Evolutionary conservation across 2,113 vertebrate genomes (phyloP).

Genomic region (Psittacara wagleri): DNA sequence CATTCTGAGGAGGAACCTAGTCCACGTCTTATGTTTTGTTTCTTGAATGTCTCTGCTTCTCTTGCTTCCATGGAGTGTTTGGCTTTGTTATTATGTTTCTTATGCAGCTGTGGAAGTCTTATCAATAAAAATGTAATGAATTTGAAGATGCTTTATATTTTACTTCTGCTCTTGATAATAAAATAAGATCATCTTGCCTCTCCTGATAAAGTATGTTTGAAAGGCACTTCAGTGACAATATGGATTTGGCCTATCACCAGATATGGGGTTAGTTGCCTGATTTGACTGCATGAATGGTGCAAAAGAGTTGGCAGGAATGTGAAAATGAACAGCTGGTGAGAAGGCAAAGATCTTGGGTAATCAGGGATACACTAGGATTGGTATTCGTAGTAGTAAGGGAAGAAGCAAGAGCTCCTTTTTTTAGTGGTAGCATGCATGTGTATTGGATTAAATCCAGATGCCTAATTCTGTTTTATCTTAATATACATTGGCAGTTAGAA

Average conservation of each 20-base stretch:
- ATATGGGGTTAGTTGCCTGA: not conserved
- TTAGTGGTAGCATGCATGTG: not conserved
- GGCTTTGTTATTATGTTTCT: not conserved
- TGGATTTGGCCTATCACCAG: conserved; percentile 10
- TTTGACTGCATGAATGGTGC: not conserved
- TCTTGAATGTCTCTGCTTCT: not conserved
- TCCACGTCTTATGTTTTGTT: not conserved
- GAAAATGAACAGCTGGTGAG: conserved; percentile 10
- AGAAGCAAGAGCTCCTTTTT: not conserved
- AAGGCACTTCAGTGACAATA: not conserved
- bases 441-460: not conserved
- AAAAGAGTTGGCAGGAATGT: conserved; percentile 24
- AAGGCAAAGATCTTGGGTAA: not conserved
- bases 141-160: not conserved
- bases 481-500: not conserved
- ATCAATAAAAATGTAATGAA: not conserved
- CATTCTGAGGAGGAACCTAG: not conserved
- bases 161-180: not conserved
- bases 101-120: not conserved
- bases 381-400: not conserved
- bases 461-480: not conserved
- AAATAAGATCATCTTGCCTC: not conserved
- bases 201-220: not conserved
- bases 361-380: not conserved
- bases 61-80: not conserved